These are phyloP conservation scores for Pelecanus crispus DNA, from an alignment of 2,113 vertebrate species.

Conservation along the genomic window DNA sequence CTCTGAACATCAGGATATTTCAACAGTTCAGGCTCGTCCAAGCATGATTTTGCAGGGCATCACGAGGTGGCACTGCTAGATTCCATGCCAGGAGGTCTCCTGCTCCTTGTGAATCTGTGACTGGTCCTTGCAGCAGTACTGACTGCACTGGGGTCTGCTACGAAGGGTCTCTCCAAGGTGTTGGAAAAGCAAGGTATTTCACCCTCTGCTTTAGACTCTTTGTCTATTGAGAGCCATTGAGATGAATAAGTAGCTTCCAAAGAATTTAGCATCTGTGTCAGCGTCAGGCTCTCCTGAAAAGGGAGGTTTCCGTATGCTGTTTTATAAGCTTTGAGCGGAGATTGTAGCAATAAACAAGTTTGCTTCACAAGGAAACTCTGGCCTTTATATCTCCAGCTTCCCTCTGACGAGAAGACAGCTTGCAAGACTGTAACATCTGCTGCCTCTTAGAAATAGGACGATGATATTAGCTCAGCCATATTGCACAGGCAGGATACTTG, in stretches of 20 bases:
- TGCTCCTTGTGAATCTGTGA: neutral
- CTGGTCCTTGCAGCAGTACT: neutral
- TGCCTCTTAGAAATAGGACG: neutral
- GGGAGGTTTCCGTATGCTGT: neutral
- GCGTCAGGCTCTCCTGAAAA: neutral
- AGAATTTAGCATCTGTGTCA: neutral
- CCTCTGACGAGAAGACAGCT: neutral
- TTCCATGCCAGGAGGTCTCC: neutral
- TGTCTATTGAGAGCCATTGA: rapidly evolving
- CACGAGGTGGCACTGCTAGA: neutral
- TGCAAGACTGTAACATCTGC: neutral
- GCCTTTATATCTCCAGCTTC: neutral
- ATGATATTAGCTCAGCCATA: neutral
- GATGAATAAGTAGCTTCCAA: neutral
- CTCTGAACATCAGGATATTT: neutral
- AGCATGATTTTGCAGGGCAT: neutral
- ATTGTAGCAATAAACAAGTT: neutral
- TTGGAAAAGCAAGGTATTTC: neutral
- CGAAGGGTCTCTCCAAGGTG: neutral
- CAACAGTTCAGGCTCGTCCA: neutral
- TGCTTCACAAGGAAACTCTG: neutral
- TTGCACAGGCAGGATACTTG: neutral
- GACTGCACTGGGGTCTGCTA: rapidly evolving
- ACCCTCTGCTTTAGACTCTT: neutral
- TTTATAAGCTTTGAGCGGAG: neutral